Conservation (phyloP, 2,888 invertebrate genomes). For the Gymnocheta viridis region DNA sequence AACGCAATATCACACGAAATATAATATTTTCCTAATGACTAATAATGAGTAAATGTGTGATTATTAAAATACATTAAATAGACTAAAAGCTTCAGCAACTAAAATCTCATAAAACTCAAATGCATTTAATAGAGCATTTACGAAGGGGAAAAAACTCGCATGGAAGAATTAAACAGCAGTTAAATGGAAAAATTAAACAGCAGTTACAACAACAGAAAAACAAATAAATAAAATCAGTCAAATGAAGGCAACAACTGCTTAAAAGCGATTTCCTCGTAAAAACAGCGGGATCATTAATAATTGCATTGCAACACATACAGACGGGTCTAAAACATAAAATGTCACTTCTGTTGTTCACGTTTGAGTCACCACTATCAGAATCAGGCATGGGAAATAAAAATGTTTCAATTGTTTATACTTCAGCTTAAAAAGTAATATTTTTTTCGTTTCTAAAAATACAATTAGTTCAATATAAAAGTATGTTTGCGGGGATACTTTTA, state of each 20-base stretch:
- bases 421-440: too few species aligned
- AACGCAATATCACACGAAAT: background rate
- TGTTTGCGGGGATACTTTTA: too few species aligned
- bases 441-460: too few species aligned
- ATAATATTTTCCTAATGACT: conserved; percentile 37
- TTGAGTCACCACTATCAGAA: conserved; percentile 17
- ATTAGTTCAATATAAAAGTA: too few species aligned
- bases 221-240: conserved; percentile 29
- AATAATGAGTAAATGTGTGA: conserved; percentile 34
- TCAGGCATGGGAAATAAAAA: background rate
- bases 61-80: conserved; percentile 52
- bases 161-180: conserved; percentile 41
- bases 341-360: conserved; percentile 43
- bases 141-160: conserved; percentile 25
- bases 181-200: conserved; percentile 38
- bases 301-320: conserved; percentile 36
- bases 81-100: conserved; percentile 47
- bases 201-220: conserved; percentile 15
- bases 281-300: conserved; percentile 65
- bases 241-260: conserved; percentile 58
- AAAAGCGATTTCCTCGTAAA: conserved; percentile 65
- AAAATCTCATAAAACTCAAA: conserved; percentile 58
- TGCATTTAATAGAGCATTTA: conserved; percentile 48
- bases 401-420: background rate
- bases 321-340: conserved; percentile 55